Conservation (phyloP, 2,888 invertebrate genomes). For the Melanophora roralis region DNA sequence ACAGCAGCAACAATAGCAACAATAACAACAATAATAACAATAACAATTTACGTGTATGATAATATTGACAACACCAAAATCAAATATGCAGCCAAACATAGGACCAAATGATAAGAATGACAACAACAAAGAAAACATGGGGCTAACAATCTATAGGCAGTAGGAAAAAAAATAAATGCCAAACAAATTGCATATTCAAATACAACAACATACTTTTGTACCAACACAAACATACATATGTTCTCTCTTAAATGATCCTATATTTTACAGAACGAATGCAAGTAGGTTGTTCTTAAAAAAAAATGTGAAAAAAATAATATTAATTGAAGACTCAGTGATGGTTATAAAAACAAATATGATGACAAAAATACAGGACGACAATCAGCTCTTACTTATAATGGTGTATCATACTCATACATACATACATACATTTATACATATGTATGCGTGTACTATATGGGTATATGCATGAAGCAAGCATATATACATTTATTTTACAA, state of each 20-base stretch:
- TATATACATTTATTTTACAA: neutral
- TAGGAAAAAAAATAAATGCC: constrained; percentile 37
- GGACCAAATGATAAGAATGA: neutral
- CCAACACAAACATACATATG: neutral
- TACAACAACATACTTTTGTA: neutral
- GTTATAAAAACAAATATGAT: constrained; percentile 29
- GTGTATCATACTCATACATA: neutral
- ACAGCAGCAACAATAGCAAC: constrained; percentile 24
- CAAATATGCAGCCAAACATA: neutral
- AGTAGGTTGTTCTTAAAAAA: constrained; percentile 19
- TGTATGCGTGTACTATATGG: neutral
- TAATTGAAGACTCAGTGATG: constrained; percentile 38
- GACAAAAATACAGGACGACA: constrained; percentile 20
- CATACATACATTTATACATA: neutral
- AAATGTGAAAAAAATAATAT: neutral
- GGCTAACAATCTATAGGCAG: neutral
- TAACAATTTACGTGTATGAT: constrained; percentile 4
- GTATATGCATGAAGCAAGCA: neutral
- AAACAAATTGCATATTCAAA: constrained; percentile 56
- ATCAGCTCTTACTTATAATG: neutral
- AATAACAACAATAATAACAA: constrained; percentile 23
- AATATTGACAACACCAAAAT: neutral
- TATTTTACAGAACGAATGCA: neutral
- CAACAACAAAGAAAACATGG: neutral
- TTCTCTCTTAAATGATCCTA: neutral